Conservation (phyloP, 1,140 invertebrate genomes). For the Drosophila leontia region DNA sequence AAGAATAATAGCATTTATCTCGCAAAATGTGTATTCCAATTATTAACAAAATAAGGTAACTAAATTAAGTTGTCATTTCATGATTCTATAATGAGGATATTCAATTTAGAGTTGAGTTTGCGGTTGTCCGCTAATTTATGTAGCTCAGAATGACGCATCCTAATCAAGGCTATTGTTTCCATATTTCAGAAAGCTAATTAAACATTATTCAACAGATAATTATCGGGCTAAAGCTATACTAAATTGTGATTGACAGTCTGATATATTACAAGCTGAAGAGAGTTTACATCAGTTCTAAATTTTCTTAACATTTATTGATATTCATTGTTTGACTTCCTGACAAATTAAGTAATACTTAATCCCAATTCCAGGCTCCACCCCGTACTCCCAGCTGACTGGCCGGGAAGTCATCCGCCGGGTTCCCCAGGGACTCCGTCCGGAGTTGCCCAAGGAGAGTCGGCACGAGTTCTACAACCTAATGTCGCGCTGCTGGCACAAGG, state of each 20-base stretch:
- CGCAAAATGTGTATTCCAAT: not conserved
- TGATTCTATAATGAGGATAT: conserved; percentile 4
- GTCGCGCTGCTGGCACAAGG: conserved; percentile 91
- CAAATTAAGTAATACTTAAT: too few species aligned
- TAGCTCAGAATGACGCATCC: not conserved
- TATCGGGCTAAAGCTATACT: not conserved
- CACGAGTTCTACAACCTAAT: conserved; percentile 91
- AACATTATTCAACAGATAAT: not conserved
- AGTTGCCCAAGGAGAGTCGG: conserved; percentile 91
- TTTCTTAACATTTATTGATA: too few species aligned
- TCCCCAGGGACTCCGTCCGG: conserved; percentile 90
- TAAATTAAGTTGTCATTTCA: conserved; percentile 17
- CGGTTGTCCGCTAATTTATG: conserved; percentile 1
- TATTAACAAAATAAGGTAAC: not conserved
- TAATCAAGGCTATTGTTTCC: not conserved
- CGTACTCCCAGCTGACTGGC: conserved; percentile 92
- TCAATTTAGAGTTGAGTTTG: conserved; percentile 3
- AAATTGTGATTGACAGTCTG: not conserved
- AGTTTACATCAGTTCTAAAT: not conserved
- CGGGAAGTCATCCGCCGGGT: conserved; percentile 91
- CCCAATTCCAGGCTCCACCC: conserved; percentile 89
- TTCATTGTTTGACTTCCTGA: too few species aligned
- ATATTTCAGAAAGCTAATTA: not conserved
- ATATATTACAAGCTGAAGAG: not conserved
- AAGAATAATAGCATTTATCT: not conserved